Percentiles rank a stretch among this genome's conserved stretches.
These are phyloP conservation scores for Paratrypauchen microcephalus DNA, from an alignment of 2,797 vertebrate genomes.

Conservation along the genomic window DNA sequence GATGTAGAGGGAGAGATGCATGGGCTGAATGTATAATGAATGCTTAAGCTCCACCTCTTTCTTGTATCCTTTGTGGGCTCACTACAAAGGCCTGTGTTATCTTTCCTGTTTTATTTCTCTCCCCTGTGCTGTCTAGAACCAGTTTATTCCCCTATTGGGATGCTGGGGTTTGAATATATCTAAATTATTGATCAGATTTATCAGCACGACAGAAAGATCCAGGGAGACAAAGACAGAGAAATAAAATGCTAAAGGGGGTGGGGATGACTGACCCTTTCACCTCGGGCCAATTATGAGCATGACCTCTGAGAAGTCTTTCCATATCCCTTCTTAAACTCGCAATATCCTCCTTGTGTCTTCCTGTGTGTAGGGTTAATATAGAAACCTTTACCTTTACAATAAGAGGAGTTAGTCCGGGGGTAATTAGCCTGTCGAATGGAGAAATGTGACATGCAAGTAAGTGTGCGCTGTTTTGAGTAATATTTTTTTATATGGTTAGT, in stretches of 20 bases:
- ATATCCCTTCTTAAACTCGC: not conserved
- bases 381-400: constrained; percentile 41
- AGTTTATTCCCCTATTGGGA: constrained; percentile 24
- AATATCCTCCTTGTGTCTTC: constrained; percentile 3
- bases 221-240: constrained; percentile 36
- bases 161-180: constrained; percentile 51
- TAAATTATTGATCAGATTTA: constrained; percentile 80
- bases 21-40: constrained; percentile 57
- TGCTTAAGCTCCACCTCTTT: constrained; percentile 21
- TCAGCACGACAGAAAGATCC: constrained; percentile 43
- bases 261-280: constrained; percentile 46
- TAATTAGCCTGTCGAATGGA: constrained; percentile 44
- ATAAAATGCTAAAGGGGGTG: constrained; percentile 26
- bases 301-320: constrained; percentile 53
- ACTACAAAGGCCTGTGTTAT: constrained; percentile 35
- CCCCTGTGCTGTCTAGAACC: constrained; percentile 8
- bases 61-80: constrained; percentile 42
- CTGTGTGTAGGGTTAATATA: constrained; percentile 35
- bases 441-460: constrained; percentile 21
- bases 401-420: constrained; percentile 36
- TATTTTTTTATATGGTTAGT: not conserved
- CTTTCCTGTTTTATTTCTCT: constrained; percentile 7
- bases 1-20: constrained; percentile 22
- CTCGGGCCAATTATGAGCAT: constrained; percentile 66
- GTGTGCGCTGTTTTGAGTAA: constrained; percentile 19